Percentiles rank a stretch among this genome's conserved stretches.
phyloP scores from a whole-genome alignment of 2,113 vertebrate genomes.

The Cinclus mexicanus region DNA sequence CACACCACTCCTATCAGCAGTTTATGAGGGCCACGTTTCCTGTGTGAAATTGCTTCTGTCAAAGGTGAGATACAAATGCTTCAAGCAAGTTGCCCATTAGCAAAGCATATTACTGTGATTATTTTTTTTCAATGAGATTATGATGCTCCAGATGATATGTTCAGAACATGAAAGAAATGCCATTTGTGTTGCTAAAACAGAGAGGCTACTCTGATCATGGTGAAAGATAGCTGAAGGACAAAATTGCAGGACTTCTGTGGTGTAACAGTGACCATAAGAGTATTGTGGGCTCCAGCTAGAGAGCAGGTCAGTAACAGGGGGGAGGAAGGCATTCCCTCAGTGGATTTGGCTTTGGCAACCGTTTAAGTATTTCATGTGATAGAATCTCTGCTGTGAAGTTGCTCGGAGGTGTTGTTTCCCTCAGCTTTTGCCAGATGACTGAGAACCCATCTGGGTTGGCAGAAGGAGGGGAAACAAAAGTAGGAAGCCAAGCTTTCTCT shows the following conservation, averaged over 20 bases:
- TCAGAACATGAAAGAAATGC: not conserved
- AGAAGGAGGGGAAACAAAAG: not conserved
- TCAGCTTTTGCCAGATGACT: constrained; percentile 11
- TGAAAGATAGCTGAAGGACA: not conserved
- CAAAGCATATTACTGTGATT: not conserved
- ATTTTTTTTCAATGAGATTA: not conserved
- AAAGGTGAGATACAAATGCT: constrained; percentile 79
- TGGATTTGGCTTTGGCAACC: constrained; percentile 4
- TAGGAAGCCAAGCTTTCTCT: not conserved
- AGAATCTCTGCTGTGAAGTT: not conserved
- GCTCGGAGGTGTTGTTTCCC: constrained; percentile 45
- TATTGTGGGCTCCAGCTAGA: not conserved
- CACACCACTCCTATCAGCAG: constrained; percentile 90
- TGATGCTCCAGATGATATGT: not conserved
- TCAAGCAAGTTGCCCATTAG: not conserved
- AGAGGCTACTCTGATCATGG: not conserved
- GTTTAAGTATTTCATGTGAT: not conserved
- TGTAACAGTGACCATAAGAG: not conserved
- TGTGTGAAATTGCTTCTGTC: constrained; percentile 95
- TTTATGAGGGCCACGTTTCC: constrained; percentile 85
- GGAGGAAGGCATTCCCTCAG: not conserved
- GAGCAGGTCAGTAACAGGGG: not conserved
- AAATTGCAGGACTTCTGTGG: not conserved
- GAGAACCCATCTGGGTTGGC: not conserved
- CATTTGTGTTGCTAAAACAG: not conserved